Percentiles rank a stretch among this genome's conserved stretches.
Conservation (phyloP, 2,113 vertebrate genomes). For the Cebus imitator region DNA sequence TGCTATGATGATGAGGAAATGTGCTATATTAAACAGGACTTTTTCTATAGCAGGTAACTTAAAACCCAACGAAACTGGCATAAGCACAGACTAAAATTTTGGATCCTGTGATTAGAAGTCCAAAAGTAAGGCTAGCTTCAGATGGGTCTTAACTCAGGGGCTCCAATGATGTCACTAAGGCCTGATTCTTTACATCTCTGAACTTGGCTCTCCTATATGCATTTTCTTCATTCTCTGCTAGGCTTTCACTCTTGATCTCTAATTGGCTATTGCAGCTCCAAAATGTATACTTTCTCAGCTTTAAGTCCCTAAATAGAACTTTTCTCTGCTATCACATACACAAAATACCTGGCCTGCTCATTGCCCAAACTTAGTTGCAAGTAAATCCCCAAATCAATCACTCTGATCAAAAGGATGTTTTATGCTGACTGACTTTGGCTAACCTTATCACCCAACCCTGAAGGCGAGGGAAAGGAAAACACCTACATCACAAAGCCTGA, state of each 20-base stretch:
- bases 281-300: not conserved
- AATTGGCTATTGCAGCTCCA: not conserved
- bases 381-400: not conserved
- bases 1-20: not conserved
- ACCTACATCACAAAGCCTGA: not conserved
- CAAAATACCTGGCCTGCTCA: not conserved
- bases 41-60: not conserved
- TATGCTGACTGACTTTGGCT: not conserved
- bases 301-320: not conserved
- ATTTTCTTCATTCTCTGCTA: not conserved
- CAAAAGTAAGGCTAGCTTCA: not conserved
- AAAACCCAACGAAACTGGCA: not conserved
- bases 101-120: not conserved
- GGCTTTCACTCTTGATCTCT: not conserved
- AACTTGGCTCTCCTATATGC: not conserved
- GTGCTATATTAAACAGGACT: not conserved
- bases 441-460: not conserved
- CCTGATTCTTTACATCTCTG: not conserved
- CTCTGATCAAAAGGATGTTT: not conserved
- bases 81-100: not conserved
- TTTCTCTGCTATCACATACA: not conserved
- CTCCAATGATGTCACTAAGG: not conserved
- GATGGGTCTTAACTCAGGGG: not conserved
- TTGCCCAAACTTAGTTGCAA: not conserved
- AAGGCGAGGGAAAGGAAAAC: not conserved